Percentiles rank a stretch among this genome's conserved stretches.
Evolutionary conservation across 2,888 invertebrate species (phyloP).

Genomic region (Muschampia plurimacula): DNA sequence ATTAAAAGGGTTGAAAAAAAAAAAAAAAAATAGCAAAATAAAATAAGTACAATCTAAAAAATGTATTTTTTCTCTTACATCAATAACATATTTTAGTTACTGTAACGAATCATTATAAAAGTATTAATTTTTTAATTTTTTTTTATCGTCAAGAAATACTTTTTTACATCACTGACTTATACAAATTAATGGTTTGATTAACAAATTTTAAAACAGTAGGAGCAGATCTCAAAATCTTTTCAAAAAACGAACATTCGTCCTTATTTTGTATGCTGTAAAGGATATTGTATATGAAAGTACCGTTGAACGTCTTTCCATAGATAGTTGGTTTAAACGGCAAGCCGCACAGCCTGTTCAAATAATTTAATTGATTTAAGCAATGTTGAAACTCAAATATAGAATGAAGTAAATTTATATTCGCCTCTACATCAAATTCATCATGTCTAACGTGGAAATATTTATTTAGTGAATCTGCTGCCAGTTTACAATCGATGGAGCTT

Average conservation of each 20-base stretch:
- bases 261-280: constrained; percentile 3
- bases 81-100: too few species aligned
- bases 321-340: constrained; percentile 46
- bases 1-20: too few species aligned
- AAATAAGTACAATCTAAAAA: too few species aligned
- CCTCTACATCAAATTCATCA: background rate
- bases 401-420: constrained; percentile 43
- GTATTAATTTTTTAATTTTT: too few species aligned
- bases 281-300: constrained; percentile 54
- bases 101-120: too few species aligned
- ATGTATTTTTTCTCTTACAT: too few species aligned
- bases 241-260: background rate
- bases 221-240: background rate
- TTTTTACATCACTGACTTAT: background rate
- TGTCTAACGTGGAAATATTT: constrained; percentile 45
- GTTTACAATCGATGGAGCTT: constrained; percentile 23
- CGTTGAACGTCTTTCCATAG: constrained; percentile 54
- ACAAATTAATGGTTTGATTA: background rate
- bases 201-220: constrained; percentile 2
- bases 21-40: too few species aligned
- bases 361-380: constrained; percentile 55
- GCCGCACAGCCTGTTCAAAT: constrained; percentile 58
- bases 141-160: too few species aligned
- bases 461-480: constrained; percentile 40
- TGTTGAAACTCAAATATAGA: constrained; percentile 54